Evolutionary conservation across 2,113 vertebrate species (phyloP).

Genomic region (Micromys minutus): DNA sequence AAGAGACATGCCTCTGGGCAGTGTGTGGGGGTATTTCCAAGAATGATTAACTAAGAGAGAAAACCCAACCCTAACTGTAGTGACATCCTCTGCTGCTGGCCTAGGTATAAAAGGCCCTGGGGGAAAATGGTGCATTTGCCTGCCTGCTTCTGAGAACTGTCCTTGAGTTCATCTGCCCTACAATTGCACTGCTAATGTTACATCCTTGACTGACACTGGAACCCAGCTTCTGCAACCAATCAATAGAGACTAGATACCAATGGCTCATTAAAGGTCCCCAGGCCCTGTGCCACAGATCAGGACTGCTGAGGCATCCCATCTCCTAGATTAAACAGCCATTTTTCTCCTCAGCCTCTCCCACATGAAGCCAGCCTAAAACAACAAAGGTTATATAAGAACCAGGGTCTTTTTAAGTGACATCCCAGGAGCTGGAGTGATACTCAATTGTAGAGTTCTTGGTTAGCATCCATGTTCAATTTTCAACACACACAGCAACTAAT

Average conservation of each 20-base stretch:
- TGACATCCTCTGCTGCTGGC: background rate
- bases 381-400: slow-evolving; percentile 5
- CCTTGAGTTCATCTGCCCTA: too few relatives aligned
- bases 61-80: background rate
- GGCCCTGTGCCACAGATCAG: background rate
- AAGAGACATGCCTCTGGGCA: background rate
- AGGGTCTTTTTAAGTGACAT: slow-evolving; percentile 29
- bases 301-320: background rate
- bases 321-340: background rate
- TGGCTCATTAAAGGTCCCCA: background rate
- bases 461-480: background rate
- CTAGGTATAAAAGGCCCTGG: background rate
- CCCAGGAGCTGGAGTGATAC: background rate
- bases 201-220: background rate
- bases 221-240: background rate
- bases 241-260: background rate
- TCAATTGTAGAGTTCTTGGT: background rate
- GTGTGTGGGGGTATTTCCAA: background rate
- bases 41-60: background rate
- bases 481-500: background rate
- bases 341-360: background rate
- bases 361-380: background rate
- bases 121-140: background rate
- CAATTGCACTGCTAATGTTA: background rate
- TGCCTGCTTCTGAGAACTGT: background rate